Conservation (phyloP, 2,888 invertebrate species). For the Nineta flava region DNA sequence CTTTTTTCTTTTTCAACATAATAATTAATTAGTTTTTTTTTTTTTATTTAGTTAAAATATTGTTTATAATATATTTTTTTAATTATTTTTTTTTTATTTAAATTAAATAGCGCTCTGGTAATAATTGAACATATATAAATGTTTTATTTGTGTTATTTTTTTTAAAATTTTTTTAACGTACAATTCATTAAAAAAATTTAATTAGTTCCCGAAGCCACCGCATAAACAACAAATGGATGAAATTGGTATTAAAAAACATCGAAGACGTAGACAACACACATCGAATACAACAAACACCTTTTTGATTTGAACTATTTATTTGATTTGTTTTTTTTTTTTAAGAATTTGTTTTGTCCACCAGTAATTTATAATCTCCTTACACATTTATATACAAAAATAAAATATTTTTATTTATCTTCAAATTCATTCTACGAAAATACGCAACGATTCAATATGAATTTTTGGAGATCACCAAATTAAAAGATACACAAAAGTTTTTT, state of each 20-base stretch:
- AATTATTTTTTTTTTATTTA: not conserved
- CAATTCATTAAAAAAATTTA: not conserved
- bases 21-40: too few relatives aligned
- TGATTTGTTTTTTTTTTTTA: not conserved
- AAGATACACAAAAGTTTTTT: too few relatives aligned
- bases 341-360: not conserved
- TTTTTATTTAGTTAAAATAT: too few relatives aligned
- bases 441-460: too few relatives aligned
- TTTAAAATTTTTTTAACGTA: not conserved
- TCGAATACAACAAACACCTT: not conserved
- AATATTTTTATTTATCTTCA: too few relatives aligned
- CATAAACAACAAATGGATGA: not conserved
- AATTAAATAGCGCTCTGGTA: constrained; percentile 7
- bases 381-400: too few relatives aligned
- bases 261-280: not conserved
- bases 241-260: too few relatives aligned
- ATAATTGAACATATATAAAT: not conserved
- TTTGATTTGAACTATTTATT: not conserved
- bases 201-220: not conserved
- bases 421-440: too few relatives aligned
- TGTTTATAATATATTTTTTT: not conserved
- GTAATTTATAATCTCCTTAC: too few relatives aligned
- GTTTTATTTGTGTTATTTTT: not conserved
- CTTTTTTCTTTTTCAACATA: too few relatives aligned
- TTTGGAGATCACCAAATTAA: too few relatives aligned